Evolutionary conservation across 2,888 invertebrate genomes (phyloP).

Genomic region (Phymatocera aterrima): DNA sequence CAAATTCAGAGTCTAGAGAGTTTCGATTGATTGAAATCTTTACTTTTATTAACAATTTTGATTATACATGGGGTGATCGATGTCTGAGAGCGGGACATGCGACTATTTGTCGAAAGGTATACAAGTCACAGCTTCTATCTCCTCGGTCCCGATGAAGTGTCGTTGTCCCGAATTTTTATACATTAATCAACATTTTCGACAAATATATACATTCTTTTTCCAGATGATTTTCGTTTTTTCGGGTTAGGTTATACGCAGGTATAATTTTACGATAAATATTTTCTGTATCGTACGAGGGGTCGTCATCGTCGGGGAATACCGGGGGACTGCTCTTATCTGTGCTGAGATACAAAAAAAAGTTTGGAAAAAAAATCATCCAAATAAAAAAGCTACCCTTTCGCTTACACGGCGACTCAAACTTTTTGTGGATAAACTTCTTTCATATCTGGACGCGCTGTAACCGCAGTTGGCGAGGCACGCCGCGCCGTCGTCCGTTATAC

Average conservation of each 20-base stretch:
- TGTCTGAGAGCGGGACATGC: not conserved
- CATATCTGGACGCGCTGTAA: slow-evolving; percentile 22
- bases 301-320: too few relatives aligned
- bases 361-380: not conserved
- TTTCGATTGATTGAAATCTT: slow-evolving; percentile 23
- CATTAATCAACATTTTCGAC: too few relatives aligned
- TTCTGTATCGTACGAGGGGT: too few relatives aligned
- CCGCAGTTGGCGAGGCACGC: not conserved
- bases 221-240: too few relatives aligned
- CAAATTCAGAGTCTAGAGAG: not conserved
- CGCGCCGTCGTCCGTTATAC: not conserved
- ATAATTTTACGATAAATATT: too few relatives aligned
- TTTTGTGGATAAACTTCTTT: slow-evolving; percentile 42
- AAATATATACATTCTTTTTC: too few relatives aligned
- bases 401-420: slow-evolving; percentile 5
- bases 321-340: not conserved
- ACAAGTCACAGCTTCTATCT: not conserved
- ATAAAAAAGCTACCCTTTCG: not conserved
- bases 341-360: too few relatives aligned
- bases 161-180: too few relatives aligned
- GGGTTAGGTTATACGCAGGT: too few relatives aligned
- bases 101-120: not conserved
- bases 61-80: too few relatives aligned
- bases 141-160: not conserved
- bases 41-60: slow-evolving; percentile 3